A percentile compares a stretch with the other conserved stretches of the same genome.
phyloP scores from a whole-genome alignment of 2,113 vertebrate genomes.

The Charina bottae region DNA sequence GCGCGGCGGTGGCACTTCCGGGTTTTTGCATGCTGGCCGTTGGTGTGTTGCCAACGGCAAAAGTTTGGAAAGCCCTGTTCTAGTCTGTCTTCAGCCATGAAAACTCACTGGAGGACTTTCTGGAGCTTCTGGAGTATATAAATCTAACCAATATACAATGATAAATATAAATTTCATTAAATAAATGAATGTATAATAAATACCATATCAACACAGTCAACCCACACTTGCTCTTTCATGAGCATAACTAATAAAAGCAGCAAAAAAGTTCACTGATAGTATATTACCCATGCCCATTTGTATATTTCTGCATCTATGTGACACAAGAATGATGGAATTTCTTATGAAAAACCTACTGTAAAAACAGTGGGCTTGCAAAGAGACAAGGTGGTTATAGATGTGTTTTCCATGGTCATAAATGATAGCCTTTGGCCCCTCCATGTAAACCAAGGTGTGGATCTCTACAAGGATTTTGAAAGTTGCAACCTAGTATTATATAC shows the following conservation, averaged over 20 bases:
- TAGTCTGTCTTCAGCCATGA: too few relatives aligned
- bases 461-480: conserved; percentile 2
- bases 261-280: background rate
- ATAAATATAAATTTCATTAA: background rate
- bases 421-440: background rate
- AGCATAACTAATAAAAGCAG: background rate
- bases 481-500: accelerated
- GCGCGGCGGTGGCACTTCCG: too few relatives aligned
- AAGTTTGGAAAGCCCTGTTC: too few relatives aligned
- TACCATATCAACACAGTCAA: background rate
- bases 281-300: background rate
- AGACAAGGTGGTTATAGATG: background rate
- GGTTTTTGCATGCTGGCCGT: too few relatives aligned
- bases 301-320: background rate
- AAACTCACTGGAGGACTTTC: too few relatives aligned
- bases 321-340: background rate
- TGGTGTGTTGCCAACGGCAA: too few relatives aligned
- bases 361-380: background rate
- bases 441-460: background rate
- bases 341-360: background rate
- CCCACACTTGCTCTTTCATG: background rate
- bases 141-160: background rate
- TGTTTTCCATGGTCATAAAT: background rate
- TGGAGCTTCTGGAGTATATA: background rate
- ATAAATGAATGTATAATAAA: background rate